Evolutionary conservation across 2,113 vertebrate species (phyloP).

Genomic region (Chiloscyllium plagiosum): DNA sequence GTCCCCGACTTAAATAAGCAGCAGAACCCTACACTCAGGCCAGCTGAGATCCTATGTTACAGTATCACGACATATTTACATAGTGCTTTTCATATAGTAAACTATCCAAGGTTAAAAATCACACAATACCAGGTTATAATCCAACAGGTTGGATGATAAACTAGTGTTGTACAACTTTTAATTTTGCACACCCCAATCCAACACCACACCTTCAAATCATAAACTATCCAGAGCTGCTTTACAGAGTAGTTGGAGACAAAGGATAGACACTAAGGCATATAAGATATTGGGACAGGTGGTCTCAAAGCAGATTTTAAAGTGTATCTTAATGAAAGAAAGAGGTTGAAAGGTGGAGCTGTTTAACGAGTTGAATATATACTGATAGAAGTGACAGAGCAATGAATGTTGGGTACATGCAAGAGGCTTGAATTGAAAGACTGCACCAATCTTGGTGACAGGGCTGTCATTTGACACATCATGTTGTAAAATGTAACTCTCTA

Average conservation of each 20-base stretch:
- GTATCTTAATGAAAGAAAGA: not conserved
- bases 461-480: not conserved
- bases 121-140: too few species aligned
- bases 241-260: not conserved
- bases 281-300: not conserved
- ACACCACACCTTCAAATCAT: too few species aligned
- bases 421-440: not conserved
- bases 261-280: not conserved
- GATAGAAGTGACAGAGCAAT: not conserved
- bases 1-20: not conserved
- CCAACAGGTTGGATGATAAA: too few species aligned
- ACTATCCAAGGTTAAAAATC: not conserved
- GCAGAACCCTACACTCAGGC: not conserved
- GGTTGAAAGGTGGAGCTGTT: not conserved
- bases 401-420: not conserved
- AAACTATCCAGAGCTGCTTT: not conserved
- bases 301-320: not conserved
- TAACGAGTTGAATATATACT: not conserved
- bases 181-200: too few species aligned
- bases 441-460: not conserved
- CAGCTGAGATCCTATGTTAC: not conserved
- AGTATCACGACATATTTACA: not conserved
- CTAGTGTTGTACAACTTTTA: too few species aligned
- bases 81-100: not conserved
- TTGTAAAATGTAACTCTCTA: too few species aligned